Base-by-base conservation (phyloP, 2,797 vertebrate genomes). In the Lutjanus campechanus region DNA sequence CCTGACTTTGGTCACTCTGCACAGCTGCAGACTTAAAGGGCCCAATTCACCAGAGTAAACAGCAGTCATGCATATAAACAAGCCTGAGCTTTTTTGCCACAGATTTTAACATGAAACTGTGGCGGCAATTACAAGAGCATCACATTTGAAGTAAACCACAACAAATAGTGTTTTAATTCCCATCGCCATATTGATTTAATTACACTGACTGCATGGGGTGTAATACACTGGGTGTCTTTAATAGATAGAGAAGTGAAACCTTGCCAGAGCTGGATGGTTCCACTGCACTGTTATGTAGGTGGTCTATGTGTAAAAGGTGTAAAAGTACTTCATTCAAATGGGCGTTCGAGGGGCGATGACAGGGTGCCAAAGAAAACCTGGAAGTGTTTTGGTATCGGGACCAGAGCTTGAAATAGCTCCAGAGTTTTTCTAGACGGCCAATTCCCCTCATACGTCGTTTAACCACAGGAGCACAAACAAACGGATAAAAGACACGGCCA, bases 361-460 rank as follows among this genome's bases (percentile, higher is more conserved):
- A 62, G 22, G 47, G 85, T 80, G 93, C 94, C 95, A 96, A 94
- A 81, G 85, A 93, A 95, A 95, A 95, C 89, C 88, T 87, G 84
- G 69, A 89, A 86, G 88, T 89, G 88, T 93, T 95, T 92, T 89
- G 87, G 88, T 88, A 77, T 79, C 81, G 69, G 77, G 72, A 81
- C 76, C 77, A 29, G 70, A 75, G 86, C 93, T 93, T 65, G 82
- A 96, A 95, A 95, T 95, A 95, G 88, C 89, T 82, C 65, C 65
- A 54, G 77, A 85, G 68, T 85, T 91, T 93, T 92, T 46, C 83
- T 83, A 79, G 67, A 86, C 89, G 90, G 87, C 76, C 71, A 81
- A 78, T 88, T 91, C 76, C 69, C 83, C 82, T 90, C 85, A 60
- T 71, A 82, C 64, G 59, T 69, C 41, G 64, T 82, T 84, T 79